Conservation (phyloP, 2,888 invertebrate species). For the Griposia aprilina region DNA sequence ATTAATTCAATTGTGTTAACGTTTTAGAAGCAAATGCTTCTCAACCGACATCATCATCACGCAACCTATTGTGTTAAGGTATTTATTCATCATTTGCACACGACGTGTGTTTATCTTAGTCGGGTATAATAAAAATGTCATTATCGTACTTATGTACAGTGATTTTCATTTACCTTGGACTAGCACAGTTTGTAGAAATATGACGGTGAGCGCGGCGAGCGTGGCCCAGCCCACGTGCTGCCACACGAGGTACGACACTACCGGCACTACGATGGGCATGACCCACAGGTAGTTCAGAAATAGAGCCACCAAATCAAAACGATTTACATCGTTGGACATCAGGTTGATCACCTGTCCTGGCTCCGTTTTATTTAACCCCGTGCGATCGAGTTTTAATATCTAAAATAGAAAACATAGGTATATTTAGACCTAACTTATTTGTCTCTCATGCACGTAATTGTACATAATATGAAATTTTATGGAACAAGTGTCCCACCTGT, state of each 20-base stretch:
- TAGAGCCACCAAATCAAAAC: slow-evolving; percentile 93
- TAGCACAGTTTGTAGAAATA: slow-evolving; percentile 91
- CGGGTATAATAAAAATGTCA: slow-evolving; percentile 29
- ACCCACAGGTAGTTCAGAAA: slow-evolving; percentile 95
- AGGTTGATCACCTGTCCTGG: slow-evolving; percentile 95
- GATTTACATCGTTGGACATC: slow-evolving; percentile 95
- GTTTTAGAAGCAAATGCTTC: slow-evolving; percentile 37
- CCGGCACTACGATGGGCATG: slow-evolving; percentile 93
- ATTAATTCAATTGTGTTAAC: slow-evolving; percentile 17
- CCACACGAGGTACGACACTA: slow-evolving; percentile 88
- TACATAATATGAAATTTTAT: not conserved
- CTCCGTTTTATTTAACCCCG: slow-evolving; percentile 91
- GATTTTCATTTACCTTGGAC: slow-evolving; percentile 83
- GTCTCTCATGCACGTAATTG: not conserved
- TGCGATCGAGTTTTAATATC: slow-evolving; percentile 89
- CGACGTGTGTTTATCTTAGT: slow-evolving; percentile 34
- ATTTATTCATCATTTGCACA: slow-evolving; percentile 42
- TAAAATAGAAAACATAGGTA: slow-evolving; percentile 68
- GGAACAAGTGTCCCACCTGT: not conserved
- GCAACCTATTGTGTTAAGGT: slow-evolving; percentile 35
- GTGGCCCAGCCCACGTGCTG: slow-evolving; percentile 85
- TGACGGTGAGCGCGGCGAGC: slow-evolving; percentile 83
- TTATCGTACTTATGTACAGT: slow-evolving; percentile 24
- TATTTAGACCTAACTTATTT: not conserved
- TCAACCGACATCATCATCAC: slow-evolving; percentile 35